Evolutionary conservation across 2,888 invertebrate genomes (phyloP).

Genomic region (Apamea sordens): DNA sequence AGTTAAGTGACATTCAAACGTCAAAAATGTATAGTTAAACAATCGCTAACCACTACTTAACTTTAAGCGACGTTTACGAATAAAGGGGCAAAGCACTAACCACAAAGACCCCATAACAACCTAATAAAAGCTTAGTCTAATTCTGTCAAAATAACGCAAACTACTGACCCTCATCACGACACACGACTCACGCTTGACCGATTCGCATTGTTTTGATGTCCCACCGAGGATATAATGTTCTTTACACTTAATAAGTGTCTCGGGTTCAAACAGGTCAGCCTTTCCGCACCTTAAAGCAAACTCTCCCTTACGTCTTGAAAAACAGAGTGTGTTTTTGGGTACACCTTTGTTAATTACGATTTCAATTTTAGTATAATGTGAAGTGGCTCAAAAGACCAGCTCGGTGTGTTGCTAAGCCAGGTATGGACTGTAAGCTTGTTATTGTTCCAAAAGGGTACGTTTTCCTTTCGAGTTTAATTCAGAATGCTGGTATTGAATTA

Average conservation of each 20-base stretch:
- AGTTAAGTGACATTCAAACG: too few relatives aligned
- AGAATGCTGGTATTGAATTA: constrained; percentile 40
- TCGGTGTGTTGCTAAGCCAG: constrained; percentile 51
- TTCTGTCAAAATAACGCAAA: constrained; percentile 30
- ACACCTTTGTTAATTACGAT: constrained; percentile 62
- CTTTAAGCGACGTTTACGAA: background rate
- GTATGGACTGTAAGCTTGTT: constrained; percentile 37
- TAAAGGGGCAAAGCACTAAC: background rate
- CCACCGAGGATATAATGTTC: constrained; percentile 66
- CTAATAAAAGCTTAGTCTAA: constrained; percentile 43
- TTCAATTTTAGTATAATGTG: constrained; percentile 68
- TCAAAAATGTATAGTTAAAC: too few relatives aligned
- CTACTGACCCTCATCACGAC: constrained; percentile 43
- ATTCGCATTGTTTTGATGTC: constrained; percentile 66
- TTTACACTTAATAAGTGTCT: constrained; percentile 69
- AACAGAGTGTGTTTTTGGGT: constrained; percentile 32
- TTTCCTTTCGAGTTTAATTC: constrained; percentile 33
- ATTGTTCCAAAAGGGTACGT: constrained; percentile 47
- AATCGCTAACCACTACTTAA: too few relatives aligned
- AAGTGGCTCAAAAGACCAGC: constrained; percentile 58
- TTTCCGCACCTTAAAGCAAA: constrained; percentile 10
- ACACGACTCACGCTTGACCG: constrained; percentile 56
- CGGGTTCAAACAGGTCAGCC: constrained; percentile 58
- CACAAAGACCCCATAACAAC: constrained; percentile 8
- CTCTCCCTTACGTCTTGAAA: constrained; percentile 15